phyloP scores from a whole-genome alignment of 2,113 vertebrate genomes.

The Halcyon malimbica region DNA sequence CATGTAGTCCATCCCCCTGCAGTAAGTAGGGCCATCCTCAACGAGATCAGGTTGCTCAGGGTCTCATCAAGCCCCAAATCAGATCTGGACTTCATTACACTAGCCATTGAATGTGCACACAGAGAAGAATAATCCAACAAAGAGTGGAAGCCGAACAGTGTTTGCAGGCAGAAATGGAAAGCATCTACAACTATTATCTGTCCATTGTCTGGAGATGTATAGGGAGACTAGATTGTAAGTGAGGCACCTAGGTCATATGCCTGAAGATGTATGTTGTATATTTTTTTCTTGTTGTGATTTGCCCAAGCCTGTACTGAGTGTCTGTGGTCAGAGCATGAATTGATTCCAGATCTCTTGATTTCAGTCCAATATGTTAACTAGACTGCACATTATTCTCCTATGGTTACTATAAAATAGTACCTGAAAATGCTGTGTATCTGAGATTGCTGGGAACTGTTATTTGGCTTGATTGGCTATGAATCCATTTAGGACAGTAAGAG shows the following conservation, averaged over 20 bases:
- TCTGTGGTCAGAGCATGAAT: neutral
- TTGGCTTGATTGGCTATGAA: neutral
- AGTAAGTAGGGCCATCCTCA: too few species aligned
- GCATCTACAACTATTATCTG: neutral
- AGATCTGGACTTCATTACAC: neutral
- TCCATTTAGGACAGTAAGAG: neutral
- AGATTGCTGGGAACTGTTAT: neutral
- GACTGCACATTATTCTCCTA: neutral
- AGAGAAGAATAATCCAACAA: neutral
- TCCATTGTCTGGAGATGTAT: neutral
- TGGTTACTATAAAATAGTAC: neutral
- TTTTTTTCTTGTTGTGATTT: neutral
- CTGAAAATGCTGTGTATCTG: neutral
- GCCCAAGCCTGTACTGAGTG: neutral
- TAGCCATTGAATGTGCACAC: neutral
- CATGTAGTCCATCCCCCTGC: too few species aligned
- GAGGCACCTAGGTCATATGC: neutral
- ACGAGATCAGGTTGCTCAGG: too few species aligned
- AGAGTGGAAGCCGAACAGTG: neutral
- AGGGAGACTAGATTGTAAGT: neutral
- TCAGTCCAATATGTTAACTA: neutral
- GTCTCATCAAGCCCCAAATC: too few species aligned
- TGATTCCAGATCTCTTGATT: neutral
- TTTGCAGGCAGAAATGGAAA: neutral
- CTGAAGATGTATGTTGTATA: neutral